These are phyloP conservation scores for Buphagus erythrorhynchus DNA, from an alignment of 2,797 vertebrate species.

Conservation along the genomic window DNA sequence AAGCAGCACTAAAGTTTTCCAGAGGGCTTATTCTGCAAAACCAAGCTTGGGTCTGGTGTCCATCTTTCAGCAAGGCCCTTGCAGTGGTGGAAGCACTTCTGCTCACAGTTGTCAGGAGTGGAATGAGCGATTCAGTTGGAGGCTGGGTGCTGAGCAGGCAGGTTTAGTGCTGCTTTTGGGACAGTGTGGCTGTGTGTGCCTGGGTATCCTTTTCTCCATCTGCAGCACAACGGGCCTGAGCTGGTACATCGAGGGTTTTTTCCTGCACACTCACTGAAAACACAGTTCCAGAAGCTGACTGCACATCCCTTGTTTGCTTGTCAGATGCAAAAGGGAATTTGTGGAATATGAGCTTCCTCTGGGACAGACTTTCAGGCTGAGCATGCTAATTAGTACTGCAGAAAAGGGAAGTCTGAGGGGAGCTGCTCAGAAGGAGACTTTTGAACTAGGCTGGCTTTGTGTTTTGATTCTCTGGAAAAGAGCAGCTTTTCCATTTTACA, in stretches of 20 bases:
- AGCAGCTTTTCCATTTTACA: neutral
- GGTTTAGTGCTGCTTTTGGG: neutral
- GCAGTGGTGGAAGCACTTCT: neutral
- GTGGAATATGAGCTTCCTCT: conserved; percentile 7
- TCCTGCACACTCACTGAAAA: neutral
- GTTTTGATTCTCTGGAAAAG: neutral
- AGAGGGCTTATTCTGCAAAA: neutral
- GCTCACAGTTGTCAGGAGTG: neutral
- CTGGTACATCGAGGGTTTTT: neutral
- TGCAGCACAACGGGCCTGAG: neutral
- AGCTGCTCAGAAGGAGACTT: conserved; percentile 16
- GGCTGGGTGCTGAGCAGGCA: neutral
- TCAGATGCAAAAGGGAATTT: neutral
- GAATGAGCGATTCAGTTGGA: neutral
- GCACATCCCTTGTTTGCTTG: neutral
- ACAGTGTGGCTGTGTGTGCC: neutral
- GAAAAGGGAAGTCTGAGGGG: neutral
- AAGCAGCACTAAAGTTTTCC: neutral
- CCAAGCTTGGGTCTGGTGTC: neutral
- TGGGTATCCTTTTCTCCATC: neutral
- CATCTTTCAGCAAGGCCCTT: neutral
- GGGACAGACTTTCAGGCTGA: conserved; percentile 27
- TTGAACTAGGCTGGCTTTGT: neutral
- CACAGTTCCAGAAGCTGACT: neutral
- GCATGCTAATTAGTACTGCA: conserved; percentile 2